Percentiles rank a stretch among this genome's conserved stretches.
Evolutionary conservation across 2,888 invertebrate genomes (phyloP).

Genomic region (Sabellastarte sp.): DNA sequence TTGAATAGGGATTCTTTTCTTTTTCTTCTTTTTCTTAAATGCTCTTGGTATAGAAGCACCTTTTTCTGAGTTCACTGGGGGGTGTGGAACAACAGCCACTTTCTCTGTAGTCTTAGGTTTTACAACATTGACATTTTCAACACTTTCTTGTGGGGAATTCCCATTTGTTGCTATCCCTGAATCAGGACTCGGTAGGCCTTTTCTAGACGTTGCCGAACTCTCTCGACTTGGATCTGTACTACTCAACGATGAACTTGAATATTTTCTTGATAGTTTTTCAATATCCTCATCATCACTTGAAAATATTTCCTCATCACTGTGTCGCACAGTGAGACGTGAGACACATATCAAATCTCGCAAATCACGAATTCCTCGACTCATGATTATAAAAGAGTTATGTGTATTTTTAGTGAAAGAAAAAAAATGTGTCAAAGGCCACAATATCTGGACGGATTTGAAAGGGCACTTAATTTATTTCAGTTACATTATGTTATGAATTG

Average conservation of each 20-base stretch:
- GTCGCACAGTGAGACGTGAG: conserved; percentile 49
- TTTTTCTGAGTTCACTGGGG: background rate
- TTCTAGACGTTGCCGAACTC: background rate
- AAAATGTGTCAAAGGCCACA: background rate
- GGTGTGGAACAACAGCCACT: conserved; percentile 6
- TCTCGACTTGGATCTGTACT: background rate
- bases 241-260: background rate
- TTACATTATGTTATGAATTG: too few relatives aligned
- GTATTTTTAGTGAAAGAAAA: too few relatives aligned
- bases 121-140: too few relatives aligned
- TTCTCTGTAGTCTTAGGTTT: too few relatives aligned
- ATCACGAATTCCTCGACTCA: conserved; percentile 56
- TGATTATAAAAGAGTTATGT: too few relatives aligned
- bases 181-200: background rate
- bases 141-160: too few relatives aligned
- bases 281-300: conserved; percentile 35
- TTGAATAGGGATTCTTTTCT: conserved; percentile 14
- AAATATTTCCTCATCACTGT: conserved; percentile 46
- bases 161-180: background rate
- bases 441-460: background rate
- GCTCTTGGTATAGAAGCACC: background rate
- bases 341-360: conserved; percentile 57
- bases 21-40: conserved; percentile 11
- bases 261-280: background rate
- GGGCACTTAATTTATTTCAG: too few relatives aligned